Base-by-base conservation (phyloP, 2,888 invertebrate genomes). In the Melanostoma scalare region DNA sequence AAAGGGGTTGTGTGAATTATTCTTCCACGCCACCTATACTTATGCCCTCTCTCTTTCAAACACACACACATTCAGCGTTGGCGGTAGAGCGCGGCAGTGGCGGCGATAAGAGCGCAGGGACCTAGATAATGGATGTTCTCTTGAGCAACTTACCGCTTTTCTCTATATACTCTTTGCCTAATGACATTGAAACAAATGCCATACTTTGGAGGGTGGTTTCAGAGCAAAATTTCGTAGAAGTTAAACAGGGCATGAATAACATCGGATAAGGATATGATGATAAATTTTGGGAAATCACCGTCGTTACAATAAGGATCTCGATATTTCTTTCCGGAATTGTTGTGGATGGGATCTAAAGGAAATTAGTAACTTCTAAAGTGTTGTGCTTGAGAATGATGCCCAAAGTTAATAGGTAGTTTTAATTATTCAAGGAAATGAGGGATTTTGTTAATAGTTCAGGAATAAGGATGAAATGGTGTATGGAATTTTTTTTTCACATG, bases 211-310 rank as follows among this genome's bases (percentile, higher is more conserved):
- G 6, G 38, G 36, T 48, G 53, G 69, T 46, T 53, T 74, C 8
- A 44, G 35, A 6, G 30, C 44, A 9, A 40, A 55, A 68, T 31
- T 55, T 30, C 42, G 5, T 61, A 69, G 71, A 71, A 63, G 56
- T 71, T 69, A 48, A 76, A 69, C 63, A 69, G 8, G 33, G 55
- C 48, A 60, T 46, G 61, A 56, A 42, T 35, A 73, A 50, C 36
- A 58, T 75, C 67, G 60, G 40, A 53, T 58, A 50, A 36, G 71
- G 63, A 77, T 58, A 65, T 38, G 58, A 6, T 33, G 58, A 77
- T 65, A 71, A 56, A 71, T 20, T 71, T 71, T 33, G 30, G 56
- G 38, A 71, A 71, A 77, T 71, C 65, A 77, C 56, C 58, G 63
- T 65, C 52, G 3, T 46, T 44, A 38, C 35, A 9, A 40, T 73